phyloP scores from a whole-genome alignment of 2,113 vertebrate species.

The Phyllostomus hastatus region DNA sequence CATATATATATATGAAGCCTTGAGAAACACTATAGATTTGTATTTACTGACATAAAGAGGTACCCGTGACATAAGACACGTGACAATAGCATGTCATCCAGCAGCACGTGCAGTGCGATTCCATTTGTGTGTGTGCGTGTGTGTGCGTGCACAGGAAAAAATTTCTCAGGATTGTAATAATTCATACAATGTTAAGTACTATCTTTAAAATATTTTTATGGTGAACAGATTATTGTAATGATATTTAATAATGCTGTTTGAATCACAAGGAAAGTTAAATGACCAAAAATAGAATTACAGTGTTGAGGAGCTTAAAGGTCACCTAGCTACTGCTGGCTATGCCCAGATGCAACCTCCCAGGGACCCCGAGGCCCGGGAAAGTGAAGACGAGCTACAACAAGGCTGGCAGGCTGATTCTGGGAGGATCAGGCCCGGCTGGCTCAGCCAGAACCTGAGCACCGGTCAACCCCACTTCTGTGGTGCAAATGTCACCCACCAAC shows the following conservation, averaged over 20 bases:
- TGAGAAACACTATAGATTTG: neutral
- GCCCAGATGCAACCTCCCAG: neutral
- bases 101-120: fast-evolving
- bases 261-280: neutral
- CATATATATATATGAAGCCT: neutral
- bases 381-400: neutral
- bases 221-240: neutral
- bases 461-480: neutral
- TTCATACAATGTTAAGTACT: neutral
- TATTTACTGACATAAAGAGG: neutral
- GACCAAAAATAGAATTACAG: neutral
- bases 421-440: neutral
- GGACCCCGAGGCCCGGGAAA: neutral
- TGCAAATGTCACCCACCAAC: neutral
- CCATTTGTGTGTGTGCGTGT: fast-evolving
- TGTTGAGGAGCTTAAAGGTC: neutral
- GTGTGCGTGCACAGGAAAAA: neutral
- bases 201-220: neutral
- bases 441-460: neutral
- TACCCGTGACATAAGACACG: neutral
- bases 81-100: neutral
- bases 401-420: neutral
- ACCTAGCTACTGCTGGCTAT: neutral
- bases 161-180: neutral
- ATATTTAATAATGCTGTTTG: neutral